phyloP scores from a whole-genome alignment of 2,888 invertebrate genomes.

The Cabera pusaria region DNA sequence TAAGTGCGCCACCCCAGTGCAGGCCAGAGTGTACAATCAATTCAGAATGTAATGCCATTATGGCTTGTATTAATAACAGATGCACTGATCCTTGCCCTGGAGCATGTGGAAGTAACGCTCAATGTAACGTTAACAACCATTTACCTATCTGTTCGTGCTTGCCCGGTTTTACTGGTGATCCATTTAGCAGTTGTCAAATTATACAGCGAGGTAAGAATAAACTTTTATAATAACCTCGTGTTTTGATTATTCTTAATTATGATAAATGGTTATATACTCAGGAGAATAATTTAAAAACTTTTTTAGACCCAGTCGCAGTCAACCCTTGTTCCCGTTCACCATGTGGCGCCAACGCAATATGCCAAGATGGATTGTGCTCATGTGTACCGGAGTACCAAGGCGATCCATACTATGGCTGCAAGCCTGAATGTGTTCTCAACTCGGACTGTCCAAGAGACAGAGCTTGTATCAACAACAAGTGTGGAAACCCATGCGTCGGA shows the following conservation, averaged over 20 bases:
- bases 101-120: constrained; percentile 89
- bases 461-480: constrained; percentile 90
- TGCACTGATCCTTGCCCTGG: constrained; percentile 91
- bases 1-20: constrained; percentile 90
- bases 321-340: constrained; percentile 88
- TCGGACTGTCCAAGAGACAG: constrained; percentile 87
- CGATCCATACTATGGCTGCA: constrained; percentile 88
- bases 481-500: constrained; percentile 88
- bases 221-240: too few species aligned
- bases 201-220: constrained; percentile 57
- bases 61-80: constrained; percentile 88
- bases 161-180: constrained; percentile 88
- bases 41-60: constrained; percentile 87
- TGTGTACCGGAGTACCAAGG: constrained; percentile 89
- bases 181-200: constrained; percentile 82
- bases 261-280: too few species aligned
- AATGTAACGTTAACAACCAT: constrained; percentile 89
- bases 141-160: constrained; percentile 87
- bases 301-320: constrained; percentile 62
- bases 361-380: constrained; percentile 85
- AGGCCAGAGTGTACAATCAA: constrained; percentile 89
- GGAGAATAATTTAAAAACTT: too few species aligned
- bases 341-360: constrained; percentile 86
- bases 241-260: too few species aligned
- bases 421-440: constrained; percentile 91